Evolutionary conservation across 2,888 invertebrate genomes (phyloP).

Genomic region (Lithophane leautieri): DNA sequence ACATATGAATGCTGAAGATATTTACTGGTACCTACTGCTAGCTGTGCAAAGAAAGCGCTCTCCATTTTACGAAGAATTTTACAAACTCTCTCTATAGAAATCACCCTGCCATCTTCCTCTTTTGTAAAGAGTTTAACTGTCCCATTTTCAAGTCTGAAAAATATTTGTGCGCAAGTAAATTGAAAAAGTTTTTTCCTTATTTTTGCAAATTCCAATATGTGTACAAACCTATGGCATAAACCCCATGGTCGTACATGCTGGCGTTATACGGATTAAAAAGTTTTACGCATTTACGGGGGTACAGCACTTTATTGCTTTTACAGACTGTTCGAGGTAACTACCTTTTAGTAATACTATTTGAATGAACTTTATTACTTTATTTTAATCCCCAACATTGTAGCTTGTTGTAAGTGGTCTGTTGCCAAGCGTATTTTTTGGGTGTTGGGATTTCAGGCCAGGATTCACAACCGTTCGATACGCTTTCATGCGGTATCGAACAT

Average conservation of each 20-base stretch:
- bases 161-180: conserved; percentile 36
- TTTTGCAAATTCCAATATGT: conserved; percentile 52
- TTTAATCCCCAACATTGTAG: conserved; percentile 32
- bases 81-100: not conserved
- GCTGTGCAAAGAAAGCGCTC: not conserved
- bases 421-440: conserved; percentile 10
- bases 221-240: conserved; percentile 29
- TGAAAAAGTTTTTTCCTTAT: conserved; percentile 43
- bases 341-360: conserved; percentile 44
- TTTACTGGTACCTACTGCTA: not conserved
- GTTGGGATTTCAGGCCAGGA: not conserved
- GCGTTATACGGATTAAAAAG: conserved; percentile 56
- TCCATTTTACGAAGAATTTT: no score
- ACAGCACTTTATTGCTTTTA: conserved; percentile 50
- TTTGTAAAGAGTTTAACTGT: not conserved
- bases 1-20: not conserved
- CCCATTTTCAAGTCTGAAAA: not conserved
- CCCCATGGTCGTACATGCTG: conserved; percentile 10
- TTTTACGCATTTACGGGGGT: conserved; percentile 41
- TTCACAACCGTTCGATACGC: no score
- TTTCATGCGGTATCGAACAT: no score
- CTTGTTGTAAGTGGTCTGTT: not conserved
- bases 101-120: not conserved
- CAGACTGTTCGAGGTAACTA: conserved; percentile 45
- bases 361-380: conserved; percentile 32